These are phyloP conservation scores for Lasioglossum leucozonium DNA, from an alignment of 2,888 invertebrate species.

Conservation along the genomic window DNA sequence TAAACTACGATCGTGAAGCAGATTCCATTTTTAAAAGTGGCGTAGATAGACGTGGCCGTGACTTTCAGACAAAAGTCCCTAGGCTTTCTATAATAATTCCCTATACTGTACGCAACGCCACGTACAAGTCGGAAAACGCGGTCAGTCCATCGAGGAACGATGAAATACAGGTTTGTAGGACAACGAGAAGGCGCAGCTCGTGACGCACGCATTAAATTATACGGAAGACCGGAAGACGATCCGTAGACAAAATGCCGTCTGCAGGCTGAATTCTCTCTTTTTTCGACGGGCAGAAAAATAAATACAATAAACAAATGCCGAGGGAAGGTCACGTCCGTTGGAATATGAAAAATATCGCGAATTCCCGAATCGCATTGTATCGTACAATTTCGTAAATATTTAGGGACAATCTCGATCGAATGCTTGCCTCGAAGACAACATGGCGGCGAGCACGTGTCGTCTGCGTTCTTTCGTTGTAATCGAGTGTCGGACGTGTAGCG, in stretches of 20 bases:
- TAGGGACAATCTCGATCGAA: conserved; percentile 21
- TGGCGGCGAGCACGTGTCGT: conserved; percentile 66
- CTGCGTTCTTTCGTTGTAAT: conserved; percentile 26
- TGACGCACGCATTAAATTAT: background rate
- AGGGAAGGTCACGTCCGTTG: no score
- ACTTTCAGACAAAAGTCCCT: conserved; percentile 34
- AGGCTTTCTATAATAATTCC: background rate
- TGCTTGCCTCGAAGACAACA: conserved; percentile 39
- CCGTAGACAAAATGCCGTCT: background rate
- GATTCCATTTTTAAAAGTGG: conserved; percentile 6
- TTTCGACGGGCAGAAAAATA: background rate
- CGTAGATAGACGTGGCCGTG: background rate
- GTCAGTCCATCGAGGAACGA: background rate
- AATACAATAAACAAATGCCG: background rate
- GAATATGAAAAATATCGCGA: background rate
- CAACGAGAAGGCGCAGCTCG: background rate
- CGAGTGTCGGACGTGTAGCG: conserved; percentile 12
- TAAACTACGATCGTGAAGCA: background rate
- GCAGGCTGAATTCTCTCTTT: background rate
- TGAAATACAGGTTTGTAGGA: background rate
- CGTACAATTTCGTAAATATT: background rate
- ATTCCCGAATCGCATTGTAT: background rate
- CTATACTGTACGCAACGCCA: background rate
- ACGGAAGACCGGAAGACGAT: background rate
- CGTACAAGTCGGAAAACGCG: background rate